These are phyloP conservation scores for Nothura maculosa DNA, from an alignment of 2,797 vertebrate genomes.

Conservation along the genomic window DNA sequence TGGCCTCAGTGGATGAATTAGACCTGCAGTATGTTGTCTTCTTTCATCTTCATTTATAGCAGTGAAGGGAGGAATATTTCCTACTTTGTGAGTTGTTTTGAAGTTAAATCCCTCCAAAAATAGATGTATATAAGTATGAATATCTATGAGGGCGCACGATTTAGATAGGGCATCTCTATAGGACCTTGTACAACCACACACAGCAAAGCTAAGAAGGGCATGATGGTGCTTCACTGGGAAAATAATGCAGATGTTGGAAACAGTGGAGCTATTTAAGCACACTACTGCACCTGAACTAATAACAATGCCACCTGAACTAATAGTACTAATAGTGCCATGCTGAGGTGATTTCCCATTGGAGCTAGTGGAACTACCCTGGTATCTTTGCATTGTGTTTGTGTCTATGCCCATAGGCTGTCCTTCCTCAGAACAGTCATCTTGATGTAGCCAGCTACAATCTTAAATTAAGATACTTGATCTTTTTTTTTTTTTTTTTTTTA, in stretches of 20 bases:
- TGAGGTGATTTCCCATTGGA: conserved; percentile 1
- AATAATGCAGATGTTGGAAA: conserved; percentile 29
- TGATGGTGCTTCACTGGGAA: not conserved
- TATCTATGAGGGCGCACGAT: not conserved
- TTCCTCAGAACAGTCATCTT: conserved; percentile 37
- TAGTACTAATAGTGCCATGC: conserved; percentile 62
- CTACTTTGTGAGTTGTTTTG: not conserved
- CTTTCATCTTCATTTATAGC: not conserved
- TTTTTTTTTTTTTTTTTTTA: not conserved
- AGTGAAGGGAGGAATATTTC: not conserved
- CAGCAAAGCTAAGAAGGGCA: not conserved
- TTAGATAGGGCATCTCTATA: not conserved
- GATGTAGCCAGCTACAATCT: not conserved
- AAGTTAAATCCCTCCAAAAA: not conserved
- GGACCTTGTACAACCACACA: not conserved
- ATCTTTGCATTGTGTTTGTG: not conserved
- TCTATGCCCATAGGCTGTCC: conserved; percentile 6
- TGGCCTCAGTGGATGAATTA: not conserved
- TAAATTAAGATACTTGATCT: not conserved
- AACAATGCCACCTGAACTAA: conserved; percentile 56
- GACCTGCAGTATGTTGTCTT: not conserved
- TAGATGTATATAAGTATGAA: not conserved
- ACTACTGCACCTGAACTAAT: conserved; percentile 55
- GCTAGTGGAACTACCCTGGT: not conserved
- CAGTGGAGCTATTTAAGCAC: not conserved